These are phyloP conservation scores for Aleadryas rufinucha DNA, from an alignment of 2,113 vertebrate species.

Conservation along the genomic window DNA sequence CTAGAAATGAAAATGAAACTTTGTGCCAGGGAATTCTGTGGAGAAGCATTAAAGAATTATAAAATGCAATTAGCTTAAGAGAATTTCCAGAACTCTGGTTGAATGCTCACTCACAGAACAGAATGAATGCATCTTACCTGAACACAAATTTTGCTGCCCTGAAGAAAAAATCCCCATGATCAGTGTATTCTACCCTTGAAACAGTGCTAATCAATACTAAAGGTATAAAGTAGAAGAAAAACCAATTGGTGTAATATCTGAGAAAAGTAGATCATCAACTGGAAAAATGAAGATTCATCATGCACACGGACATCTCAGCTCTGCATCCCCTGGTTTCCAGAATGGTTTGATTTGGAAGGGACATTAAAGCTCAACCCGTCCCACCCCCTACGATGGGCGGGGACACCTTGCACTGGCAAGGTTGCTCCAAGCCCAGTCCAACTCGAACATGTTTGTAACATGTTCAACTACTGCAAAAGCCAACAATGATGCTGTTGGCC, in stretches of 20 bases:
- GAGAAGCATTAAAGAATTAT: not conserved
- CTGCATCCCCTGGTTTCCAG: not conserved
- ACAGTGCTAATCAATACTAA: not conserved
- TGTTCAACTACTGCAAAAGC: not conserved
- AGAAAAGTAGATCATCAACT: not conserved
- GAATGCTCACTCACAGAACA: not conserved
- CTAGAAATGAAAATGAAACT: not conserved
- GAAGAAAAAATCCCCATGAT: not conserved
- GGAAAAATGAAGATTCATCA: not conserved
- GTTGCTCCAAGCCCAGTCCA: rapidly evolving
- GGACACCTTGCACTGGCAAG: not conserved
- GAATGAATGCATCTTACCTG: not conserved
- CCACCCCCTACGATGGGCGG: not conserved
- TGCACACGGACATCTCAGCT: not conserved
- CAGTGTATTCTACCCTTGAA: not conserved
- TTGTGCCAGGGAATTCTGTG: not conserved
- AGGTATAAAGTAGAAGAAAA: not conserved
- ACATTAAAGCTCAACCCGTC: not conserved
- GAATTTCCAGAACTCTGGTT: not conserved
- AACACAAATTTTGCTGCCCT: not conserved
- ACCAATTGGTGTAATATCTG: rapidly evolving
- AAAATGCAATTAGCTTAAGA: not conserved
- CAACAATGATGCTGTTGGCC: not conserved
- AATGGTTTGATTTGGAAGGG: not conserved
- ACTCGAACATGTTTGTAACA: not conserved